These are phyloP conservation scores for Odontamblyopus lacepedii DNA, from an alignment of 2,797 vertebrate genomes.

Conservation along the genomic window DNA sequence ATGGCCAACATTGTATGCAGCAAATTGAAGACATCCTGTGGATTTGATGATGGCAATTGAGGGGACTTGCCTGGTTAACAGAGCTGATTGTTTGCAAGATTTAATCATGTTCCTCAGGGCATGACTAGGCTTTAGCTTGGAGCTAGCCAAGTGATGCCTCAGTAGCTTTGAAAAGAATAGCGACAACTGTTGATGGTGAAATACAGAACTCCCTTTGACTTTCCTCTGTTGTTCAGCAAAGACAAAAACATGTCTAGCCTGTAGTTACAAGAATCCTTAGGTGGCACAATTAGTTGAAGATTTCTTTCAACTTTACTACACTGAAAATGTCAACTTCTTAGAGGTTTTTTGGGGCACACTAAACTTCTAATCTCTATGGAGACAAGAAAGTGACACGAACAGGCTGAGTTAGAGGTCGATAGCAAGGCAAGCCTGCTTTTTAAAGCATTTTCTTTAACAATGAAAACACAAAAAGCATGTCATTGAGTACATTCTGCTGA, in stretches of 20 bases:
- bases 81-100: conserved; percentile 45
- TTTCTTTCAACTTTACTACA: background rate
- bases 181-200: conserved; percentile 10
- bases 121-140: conserved; percentile 42
- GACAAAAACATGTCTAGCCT: conserved; percentile 19
- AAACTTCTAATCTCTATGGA: no score
- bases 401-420: no score
- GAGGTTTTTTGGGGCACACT: background rate
- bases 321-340: background rate
- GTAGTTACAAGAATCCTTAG: background rate
- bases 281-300: background rate
- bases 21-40: conserved; percentile 62
- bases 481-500: no score
- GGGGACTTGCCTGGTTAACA: conserved; percentile 33
- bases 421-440: no score
- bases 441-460: no score
- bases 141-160: conserved; percentile 29
- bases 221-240: conserved; percentile 44
- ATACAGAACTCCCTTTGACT: conserved; percentile 38
- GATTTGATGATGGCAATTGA: conserved; percentile 48
- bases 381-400: no score
- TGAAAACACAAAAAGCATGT: no score
- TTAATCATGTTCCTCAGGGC: conserved; percentile 45
- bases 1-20: conserved; percentile 55
- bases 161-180: conserved; percentile 54